A percentile compares a stretch with the other conserved stretches of the same genome.
phyloP scores from a whole-genome alignment of 1,140 invertebrate genomes.

The Dysdera silvatica region DNA sequence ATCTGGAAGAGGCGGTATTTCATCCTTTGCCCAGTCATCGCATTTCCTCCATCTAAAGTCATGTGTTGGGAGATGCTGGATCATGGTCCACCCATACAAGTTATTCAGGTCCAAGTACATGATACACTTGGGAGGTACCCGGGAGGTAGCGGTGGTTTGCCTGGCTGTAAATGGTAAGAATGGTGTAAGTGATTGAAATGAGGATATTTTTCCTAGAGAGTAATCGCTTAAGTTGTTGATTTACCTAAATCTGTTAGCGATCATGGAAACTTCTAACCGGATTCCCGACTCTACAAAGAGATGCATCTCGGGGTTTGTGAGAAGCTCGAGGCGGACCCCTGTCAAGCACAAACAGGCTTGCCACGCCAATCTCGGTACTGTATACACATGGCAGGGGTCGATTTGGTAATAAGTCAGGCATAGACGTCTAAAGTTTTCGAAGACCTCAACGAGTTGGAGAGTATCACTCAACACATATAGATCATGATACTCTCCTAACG shows the following conservation, averaged over 20 bases:
- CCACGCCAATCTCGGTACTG: neutral
- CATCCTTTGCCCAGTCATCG: no score
- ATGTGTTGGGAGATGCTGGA: no score
- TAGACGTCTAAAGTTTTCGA: constrained; percentile 34
- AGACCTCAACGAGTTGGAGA: constrained; percentile 31
- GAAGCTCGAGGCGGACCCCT: neutral
- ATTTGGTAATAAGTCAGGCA: neutral
- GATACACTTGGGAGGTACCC: no score
- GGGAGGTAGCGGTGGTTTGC: no score
- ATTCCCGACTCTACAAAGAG: neutral
- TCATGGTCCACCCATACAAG: no score
- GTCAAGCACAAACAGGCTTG: neutral
- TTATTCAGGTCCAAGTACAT: no score
- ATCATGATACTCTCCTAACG: constrained; percentile 28
- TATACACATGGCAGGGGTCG: neutral
- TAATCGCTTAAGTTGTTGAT: no score
- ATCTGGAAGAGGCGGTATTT: no score
- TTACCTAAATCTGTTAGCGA: neutral
- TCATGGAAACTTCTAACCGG: neutral
- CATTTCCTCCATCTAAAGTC: no score
- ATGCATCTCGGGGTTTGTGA: neutral
- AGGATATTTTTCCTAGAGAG: no score
- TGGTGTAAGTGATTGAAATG: no score
- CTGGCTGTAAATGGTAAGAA: no score
- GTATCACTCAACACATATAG: constrained; percentile 23